phyloP scores from a whole-genome alignment of 1,140 invertebrate genomes.

The Drosophila mojavensis region DNA sequence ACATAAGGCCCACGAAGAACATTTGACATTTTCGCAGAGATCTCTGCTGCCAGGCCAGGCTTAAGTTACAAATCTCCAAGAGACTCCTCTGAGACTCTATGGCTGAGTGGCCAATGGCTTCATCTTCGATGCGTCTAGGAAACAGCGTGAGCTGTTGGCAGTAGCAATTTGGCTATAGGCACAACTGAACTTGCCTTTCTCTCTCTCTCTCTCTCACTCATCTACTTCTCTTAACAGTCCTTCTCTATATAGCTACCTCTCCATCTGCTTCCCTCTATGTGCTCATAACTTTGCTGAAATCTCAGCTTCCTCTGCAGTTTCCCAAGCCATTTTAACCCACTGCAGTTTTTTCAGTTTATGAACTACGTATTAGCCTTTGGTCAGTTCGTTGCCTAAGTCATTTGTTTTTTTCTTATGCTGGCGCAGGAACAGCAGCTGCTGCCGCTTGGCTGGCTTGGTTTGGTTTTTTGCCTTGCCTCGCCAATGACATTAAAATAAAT shows the following conservation, averaged over 20 bases:
- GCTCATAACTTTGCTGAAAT: not conserved
- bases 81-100: slow-evolving; percentile 3
- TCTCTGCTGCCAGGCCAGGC: slow-evolving; percentile 9
- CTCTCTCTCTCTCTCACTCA: no score
- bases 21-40: slow-evolving; percentile 51
- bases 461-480: slow-evolving; percentile 34
- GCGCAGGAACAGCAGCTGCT: not conserved
- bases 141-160: not conserved
- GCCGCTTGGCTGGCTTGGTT: not conserved
- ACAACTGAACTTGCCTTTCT: not conserved
- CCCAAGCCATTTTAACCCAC: not conserved
- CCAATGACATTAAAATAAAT: slow-evolving; percentile 62
- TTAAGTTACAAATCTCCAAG: slow-evolving; percentile 32
- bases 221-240: no score
- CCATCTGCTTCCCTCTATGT: no score
- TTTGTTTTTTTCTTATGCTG: slow-evolving; percentile 19
- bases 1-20: slow-evolving; percentile 37
- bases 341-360: not conserved
- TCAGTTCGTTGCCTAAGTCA: slow-evolving; percentile 48
- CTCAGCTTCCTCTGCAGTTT: not conserved
- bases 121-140: not conserved
- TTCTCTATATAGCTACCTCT: no score
- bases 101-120: not conserved
- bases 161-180: not conserved
- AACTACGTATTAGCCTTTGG: slow-evolving; percentile 5